Conservation (phyloP, 2,797 vertebrate species). For the Eupleurogrammus muticus region DNA sequence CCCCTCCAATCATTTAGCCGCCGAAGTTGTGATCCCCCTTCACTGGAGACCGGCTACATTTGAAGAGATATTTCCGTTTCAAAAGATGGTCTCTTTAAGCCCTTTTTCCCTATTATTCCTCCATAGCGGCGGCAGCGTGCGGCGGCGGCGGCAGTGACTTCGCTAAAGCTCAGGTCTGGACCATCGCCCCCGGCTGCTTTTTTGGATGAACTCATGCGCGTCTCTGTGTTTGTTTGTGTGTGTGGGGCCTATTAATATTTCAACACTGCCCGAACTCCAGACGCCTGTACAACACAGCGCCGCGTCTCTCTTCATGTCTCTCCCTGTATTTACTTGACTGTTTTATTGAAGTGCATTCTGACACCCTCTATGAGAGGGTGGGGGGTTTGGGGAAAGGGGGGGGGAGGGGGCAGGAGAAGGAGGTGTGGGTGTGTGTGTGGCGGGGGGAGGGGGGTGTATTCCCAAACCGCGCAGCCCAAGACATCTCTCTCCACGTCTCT, state of each 20-base stretch:
- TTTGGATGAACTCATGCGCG: conserved; percentile 80
- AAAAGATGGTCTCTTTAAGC: conserved; percentile 67
- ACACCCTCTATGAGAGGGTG: conserved; percentile 70
- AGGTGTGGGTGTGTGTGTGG: background rate
- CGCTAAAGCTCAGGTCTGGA: conserved; percentile 77
- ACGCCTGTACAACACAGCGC: conserved; percentile 81
- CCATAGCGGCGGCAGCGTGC: conserved; percentile 65
- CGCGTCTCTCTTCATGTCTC: conserved; percentile 76
- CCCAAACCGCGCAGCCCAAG: conserved; percentile 69
- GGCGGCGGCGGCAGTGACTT: no score
- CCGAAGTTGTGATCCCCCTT: conserved; percentile 71
- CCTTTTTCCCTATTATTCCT: conserved; percentile 68
- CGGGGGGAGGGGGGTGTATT: conserved; percentile 58
- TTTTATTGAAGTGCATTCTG: conserved; percentile 83
- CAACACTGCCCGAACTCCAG: conserved; percentile 79
- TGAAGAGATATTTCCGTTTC: conserved; percentile 70
- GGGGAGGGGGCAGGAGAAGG: conserved; percentile 49
- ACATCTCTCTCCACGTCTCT: conserved; percentile 68
- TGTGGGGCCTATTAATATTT: conserved; percentile 87
- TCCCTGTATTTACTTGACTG: conserved; percentile 78
- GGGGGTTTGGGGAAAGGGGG: no score
- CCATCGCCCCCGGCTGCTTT: conserved; percentile 82
- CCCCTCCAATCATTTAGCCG: conserved; percentile 69
- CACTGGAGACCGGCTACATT: conserved; percentile 68
- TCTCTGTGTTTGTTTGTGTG: conserved; percentile 84